Conservation (phyloP, 2,113 vertebrate species). For the Centropristis striata region DNA sequence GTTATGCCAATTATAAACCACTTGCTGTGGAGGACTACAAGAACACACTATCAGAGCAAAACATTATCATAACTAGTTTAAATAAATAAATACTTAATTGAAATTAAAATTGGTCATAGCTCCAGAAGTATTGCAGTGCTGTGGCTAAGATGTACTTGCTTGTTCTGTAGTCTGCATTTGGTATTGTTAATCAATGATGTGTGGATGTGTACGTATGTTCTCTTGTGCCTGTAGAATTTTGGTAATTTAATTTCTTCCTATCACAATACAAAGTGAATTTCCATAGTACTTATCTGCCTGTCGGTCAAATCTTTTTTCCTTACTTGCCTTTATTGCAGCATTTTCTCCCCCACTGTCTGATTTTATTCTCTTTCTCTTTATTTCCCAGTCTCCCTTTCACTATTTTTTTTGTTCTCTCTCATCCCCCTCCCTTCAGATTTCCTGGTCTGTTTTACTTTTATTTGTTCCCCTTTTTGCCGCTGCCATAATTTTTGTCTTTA, state of each 20-base stretch:
- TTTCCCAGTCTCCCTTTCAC: background rate
- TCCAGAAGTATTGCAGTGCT: background rate
- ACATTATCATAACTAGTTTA: background rate
- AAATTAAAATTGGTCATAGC: background rate
- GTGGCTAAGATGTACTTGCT: background rate
- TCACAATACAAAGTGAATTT: background rate
- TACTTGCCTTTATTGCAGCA: background rate
- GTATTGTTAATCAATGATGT: background rate
- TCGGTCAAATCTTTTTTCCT: background rate
- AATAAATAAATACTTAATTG: background rate
- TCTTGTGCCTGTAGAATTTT: background rate
- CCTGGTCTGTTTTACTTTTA: background rate
- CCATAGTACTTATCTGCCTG: background rate
- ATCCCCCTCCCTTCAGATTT: background rate
- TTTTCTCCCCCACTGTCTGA: background rate
- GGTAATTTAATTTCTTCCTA: background rate
- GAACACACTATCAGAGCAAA: background rate
- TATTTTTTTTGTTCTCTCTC: background rate
- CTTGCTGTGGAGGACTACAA: background rate
- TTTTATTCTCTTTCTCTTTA: constrained; percentile 3
- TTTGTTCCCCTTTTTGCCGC: background rate
- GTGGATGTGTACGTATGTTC: background rate
- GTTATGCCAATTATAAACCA: background rate
- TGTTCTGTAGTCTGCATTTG: background rate
- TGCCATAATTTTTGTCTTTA: background rate